Percentiles rank a stretch among this genome's conserved stretches.
Evolutionary conservation across 2,113 vertebrate species (phyloP).

Genomic region (Leucoraja erinaceus): DNA sequence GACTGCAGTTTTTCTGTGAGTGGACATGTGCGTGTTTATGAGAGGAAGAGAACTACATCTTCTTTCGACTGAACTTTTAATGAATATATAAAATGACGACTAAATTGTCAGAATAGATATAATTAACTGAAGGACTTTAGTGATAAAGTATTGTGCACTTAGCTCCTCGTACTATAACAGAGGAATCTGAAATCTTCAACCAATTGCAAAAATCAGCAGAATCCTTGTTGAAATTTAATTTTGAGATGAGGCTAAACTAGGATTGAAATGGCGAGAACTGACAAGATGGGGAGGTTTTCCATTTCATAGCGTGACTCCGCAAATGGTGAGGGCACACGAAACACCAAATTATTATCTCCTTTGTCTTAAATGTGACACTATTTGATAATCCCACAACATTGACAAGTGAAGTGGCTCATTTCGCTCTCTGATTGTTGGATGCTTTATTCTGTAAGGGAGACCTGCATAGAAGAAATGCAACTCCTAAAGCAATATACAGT

Average conservation of each 20-base stretch:
- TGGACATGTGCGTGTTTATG: neutral
- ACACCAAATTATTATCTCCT: neutral
- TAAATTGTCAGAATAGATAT: neutral
- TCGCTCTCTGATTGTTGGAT: neutral
- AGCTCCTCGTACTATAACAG: neutral
- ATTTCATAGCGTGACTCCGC: neutral
- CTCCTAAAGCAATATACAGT: neutral
- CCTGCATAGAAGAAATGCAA: neutral
- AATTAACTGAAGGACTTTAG: neutral
- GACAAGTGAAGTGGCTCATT: neutral
- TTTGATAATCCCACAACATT: neutral
- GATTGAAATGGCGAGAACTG: neutral
- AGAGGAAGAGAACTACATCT: neutral
- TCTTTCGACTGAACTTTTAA: neutral
- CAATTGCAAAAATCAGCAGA: neutral
- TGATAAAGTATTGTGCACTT: neutral
- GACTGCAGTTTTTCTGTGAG: neutral
- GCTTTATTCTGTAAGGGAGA: neutral
- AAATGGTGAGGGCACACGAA: neutral
- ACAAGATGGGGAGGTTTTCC: constrained; percentile 2
- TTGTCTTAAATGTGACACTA: neutral
- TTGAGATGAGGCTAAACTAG: constrained; percentile 1
- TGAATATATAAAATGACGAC: neutral
- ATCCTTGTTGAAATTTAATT: neutral
- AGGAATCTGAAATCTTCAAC: neutral